Percentiles rank a stretch among this genome's conserved stretches.
phyloP scores from a whole-genome alignment of 2,113 vertebrate species.

The Neomonachus schauinslandi region DNA sequence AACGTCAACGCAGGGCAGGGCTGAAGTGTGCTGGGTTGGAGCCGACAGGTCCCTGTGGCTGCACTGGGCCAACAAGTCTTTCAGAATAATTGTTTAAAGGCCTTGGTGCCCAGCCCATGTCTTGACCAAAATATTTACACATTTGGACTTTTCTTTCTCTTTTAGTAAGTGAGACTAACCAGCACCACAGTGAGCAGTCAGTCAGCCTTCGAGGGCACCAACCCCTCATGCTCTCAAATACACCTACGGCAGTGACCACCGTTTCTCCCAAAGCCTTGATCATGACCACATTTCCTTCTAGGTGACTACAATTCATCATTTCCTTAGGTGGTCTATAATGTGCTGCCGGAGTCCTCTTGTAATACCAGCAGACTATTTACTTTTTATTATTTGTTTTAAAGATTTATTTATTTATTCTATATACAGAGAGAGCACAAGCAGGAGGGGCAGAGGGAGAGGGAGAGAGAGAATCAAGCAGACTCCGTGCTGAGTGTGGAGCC shows the following conservation, averaged over 20 bases:
- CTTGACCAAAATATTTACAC: neutral
- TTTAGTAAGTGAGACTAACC: neutral
- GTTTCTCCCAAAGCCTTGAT: neutral
- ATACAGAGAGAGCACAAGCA: neutral
- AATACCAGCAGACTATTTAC: no score
- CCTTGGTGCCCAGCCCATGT: neutral
- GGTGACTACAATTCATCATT: neutral
- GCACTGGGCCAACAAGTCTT: neutral
- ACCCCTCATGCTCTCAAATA: rapidly evolving
- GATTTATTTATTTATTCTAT: neutral
- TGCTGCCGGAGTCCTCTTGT: neutral
- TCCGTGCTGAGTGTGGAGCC: neutral
- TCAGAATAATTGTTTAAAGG: neutral
- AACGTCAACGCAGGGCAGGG: neutral
- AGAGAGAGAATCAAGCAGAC: neutral
- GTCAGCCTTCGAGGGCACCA: neutral
- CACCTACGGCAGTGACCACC: rapidly evolving
- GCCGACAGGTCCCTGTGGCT: neutral
- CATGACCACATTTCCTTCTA: rapidly evolving
- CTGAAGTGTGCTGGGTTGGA: no score
- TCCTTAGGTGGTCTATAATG: no score
- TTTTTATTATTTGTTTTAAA: neutral
- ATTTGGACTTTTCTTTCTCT: neutral
- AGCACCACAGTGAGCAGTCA: no score
- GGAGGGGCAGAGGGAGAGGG: neutral